A percentile compares a stretch with the other conserved stretches of the same genome.
These are phyloP conservation scores for Pteronotus mesoamericanus DNA, from an alignment of 2,797 vertebrate species.

Conservation along the genomic window DNA sequence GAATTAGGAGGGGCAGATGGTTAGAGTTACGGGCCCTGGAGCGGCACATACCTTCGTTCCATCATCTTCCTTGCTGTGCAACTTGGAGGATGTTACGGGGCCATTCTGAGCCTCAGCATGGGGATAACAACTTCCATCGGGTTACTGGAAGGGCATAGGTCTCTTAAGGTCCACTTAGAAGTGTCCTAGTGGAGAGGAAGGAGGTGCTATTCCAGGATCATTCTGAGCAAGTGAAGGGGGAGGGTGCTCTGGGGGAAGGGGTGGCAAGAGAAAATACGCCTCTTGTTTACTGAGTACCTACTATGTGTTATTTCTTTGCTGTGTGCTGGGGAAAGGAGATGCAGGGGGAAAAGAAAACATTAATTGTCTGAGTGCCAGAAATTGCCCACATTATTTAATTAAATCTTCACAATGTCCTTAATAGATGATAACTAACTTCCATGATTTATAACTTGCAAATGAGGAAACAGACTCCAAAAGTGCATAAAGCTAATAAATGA, in stretches of 20 bases:
- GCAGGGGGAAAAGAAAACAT: not conserved
- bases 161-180: not conserved
- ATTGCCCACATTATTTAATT: constrained; percentile 37
- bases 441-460: not conserved
- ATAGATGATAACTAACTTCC: not conserved
- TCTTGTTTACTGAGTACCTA: not conserved
- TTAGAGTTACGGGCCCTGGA: not conserved
- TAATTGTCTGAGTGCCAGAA: not conserved
- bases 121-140: not conserved
- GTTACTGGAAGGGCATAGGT: not conserved
- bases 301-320: not conserved
- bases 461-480: not conserved
- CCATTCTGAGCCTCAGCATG: not conserved
- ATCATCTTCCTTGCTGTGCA: not conserved
- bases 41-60: not conserved
- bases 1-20: not conserved
- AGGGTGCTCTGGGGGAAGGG: not conserved
- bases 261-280: not conserved
- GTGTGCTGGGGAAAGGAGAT: not conserved
- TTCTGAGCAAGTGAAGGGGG: not conserved
- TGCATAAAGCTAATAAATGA: not conserved
- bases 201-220: not conserved
- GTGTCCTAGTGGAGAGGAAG: not conserved
- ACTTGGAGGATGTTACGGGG: not conserved
- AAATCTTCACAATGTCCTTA: not conserved